A percentile compares a stretch with the other conserved stretches of the same genome.
phyloP scores from a whole-genome alignment of 2,797 vertebrate species.

The Semaprochilodus insignis region DNA sequence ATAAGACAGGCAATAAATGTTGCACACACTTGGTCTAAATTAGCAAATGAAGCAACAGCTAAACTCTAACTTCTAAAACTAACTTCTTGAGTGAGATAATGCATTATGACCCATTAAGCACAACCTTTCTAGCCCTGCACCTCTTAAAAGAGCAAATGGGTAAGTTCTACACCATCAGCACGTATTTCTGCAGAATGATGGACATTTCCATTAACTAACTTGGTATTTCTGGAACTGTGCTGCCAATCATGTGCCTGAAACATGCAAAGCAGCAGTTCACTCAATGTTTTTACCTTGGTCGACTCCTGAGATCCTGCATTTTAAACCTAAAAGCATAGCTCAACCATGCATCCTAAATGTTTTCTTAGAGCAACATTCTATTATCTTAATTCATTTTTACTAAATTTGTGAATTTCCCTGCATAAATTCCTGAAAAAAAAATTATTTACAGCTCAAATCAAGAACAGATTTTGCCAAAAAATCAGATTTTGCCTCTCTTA shows the following conservation, averaged over 20 bases:
- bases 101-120: neutral
- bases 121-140: neutral
- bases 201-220: neutral
- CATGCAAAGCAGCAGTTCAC: neutral
- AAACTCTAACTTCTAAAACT: neutral
- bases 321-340: neutral
- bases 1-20: neutral
- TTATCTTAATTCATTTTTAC: neutral
- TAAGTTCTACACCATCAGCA: neutral
- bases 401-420: neutral
- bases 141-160: neutral
- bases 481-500: too few relatives aligned
- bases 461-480: too few relatives aligned
- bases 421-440: neutral
- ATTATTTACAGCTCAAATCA: too few relatives aligned
- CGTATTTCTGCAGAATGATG: neutral
- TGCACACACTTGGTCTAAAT: neutral
- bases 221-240: neutral
- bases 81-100: neutral
- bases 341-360: neutral
- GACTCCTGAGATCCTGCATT: neutral
- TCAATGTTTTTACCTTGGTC: too few relatives aligned
- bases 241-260: conserved; percentile 7
- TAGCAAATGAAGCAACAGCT: neutral
- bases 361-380: neutral